Evolutionary conservation across 2,797 vertebrate species (phyloP), one percentile per base, ranked within the genome.

Genomic region (Micromesistius poutassou): DNA sequence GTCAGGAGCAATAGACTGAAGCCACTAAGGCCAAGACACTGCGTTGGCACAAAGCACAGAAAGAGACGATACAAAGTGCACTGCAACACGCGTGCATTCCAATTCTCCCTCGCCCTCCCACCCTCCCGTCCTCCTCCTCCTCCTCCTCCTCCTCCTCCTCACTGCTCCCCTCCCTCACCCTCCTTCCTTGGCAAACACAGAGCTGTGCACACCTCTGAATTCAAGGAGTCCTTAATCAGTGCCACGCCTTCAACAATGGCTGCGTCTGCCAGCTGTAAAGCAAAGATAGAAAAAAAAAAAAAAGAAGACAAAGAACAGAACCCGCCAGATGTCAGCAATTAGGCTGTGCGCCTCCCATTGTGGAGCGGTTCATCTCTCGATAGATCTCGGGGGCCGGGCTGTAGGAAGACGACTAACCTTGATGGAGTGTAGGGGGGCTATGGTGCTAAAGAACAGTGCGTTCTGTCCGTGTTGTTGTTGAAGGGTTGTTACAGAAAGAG

Each of bases 241-340:
- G 73, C 19, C 36, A 42, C 73, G 16, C 36, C 22, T 38, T 31
- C 68, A 31, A 71, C 68, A 71, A 71, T 13, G 68, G 68, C 72
- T 73, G 72, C 8, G 9, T 73, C 72, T 73, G 72, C 33, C 22
- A n/a, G 33, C 33, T n/a, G 72, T 73, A 25, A 25, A 73, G 33
- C 25, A 7, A 19, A 13, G 68, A 25, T 1, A 5, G 5, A 5
- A n/a, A 55, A 16, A 55, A 50, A 19, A 55, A 55, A 16, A 55
- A 22, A 6, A 22, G 8, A 19, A 13, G 68, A 25, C 4, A 55
- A 55, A 55, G 1, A 55, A 55, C 19, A 55, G 19, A 55, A 4
- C 46, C 46, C 19, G 19, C 46, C 68, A 71, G 68, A 30, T 71
- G 68, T 31, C 68, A 71, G 68, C 28, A 71, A 71, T 71, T 71